Evolutionary conservation across 2,888 invertebrate species (phyloP).

Genomic region (Dysmachus trigonus): DNA sequence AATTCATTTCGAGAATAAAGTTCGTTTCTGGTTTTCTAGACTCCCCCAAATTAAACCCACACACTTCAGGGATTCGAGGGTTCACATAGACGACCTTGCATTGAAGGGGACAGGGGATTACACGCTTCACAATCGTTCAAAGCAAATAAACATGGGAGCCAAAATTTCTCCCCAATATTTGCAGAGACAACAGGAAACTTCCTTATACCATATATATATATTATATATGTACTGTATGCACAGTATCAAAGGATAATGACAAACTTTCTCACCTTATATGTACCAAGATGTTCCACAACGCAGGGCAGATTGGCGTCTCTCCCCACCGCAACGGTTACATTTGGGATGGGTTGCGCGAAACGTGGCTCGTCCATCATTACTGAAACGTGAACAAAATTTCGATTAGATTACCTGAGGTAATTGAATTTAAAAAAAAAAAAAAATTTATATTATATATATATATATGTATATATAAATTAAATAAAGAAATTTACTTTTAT

Average conservation of each 20-base stretch:
- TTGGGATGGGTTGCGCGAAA: slow-evolving; percentile 90
- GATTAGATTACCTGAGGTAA: slow-evolving; percentile 31
- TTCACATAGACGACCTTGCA: not conserved
- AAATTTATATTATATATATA: no score
- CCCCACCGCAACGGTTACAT: slow-evolving; percentile 90
- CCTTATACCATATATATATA: no score
- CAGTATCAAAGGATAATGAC: slow-evolving; percentile 11
- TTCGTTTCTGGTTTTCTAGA: not conserved
- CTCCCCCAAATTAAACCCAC: not conserved
- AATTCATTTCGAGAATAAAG: slow-evolving; percentile 1
- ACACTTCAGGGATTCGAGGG: not conserved
- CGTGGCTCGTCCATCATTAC: slow-evolving; percentile 87
- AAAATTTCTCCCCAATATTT: not conserved
- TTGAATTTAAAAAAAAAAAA: slow-evolving; percentile 32
- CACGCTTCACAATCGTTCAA: not conserved
- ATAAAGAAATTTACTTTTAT: slow-evolving; percentile 42
- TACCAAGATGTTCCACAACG: slow-evolving; percentile 88
- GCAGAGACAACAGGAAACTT: not conserved
- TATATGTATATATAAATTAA: no score
- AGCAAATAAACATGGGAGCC: not conserved
- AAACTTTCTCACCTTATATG: slow-evolving; percentile 77
- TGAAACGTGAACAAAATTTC: slow-evolving; percentile 63
- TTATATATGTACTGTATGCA: not conserved
- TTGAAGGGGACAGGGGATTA: no score
- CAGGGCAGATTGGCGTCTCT: slow-evolving; percentile 89